phyloP scores from a whole-genome alignment of 2,113 vertebrate genomes.

The Beaufortia kweichowensis region DNA sequence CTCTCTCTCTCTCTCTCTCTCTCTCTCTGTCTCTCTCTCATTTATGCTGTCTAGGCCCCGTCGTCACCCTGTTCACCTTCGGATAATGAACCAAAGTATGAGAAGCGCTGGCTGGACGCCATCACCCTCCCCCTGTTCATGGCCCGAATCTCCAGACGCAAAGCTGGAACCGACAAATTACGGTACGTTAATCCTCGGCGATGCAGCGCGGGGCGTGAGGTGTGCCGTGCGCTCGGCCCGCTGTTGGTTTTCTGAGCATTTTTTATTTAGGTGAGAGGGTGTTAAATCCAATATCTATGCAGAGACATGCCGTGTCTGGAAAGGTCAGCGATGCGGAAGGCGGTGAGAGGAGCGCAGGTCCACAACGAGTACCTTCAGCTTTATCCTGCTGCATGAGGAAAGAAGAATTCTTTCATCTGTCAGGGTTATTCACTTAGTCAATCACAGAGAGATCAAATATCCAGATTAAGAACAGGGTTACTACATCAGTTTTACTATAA shows the following conservation, averaged over 20 bases:
- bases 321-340: conserved; percentile 64
- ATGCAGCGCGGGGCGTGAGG: conserved; percentile 55
- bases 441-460: conserved; percentile 6
- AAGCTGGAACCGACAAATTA: conserved; percentile 83
- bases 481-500: too few species aligned
- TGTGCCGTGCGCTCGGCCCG: conserved; percentile 53
- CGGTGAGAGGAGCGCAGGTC: conserved; percentile 24
- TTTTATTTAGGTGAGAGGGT: conserved; percentile 61
- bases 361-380: conserved; percentile 27
- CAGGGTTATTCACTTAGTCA: not conserved
- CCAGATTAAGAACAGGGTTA: conserved; percentile 28
- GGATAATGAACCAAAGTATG: conserved; percentile 89
- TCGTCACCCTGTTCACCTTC: conserved; percentile 85
- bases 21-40: conserved; percentile 44
- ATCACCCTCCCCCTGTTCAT: conserved; percentile 85
- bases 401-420: not conserved
- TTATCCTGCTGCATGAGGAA: conserved; percentile 11
- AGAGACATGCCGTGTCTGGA: conserved; percentile 67
- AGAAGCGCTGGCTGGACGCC: conserved; percentile 91
- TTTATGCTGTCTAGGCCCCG: conserved; percentile 81
- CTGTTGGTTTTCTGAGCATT: conserved; percentile 59
- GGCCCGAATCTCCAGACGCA: conserved; percentile 90
- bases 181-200: conserved; percentile 80
- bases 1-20: conserved; percentile 18
- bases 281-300: conserved; percentile 75